phyloP scores from a whole-genome alignment of 2,888 invertebrate genomes.

The Melitaea athalia region DNA sequence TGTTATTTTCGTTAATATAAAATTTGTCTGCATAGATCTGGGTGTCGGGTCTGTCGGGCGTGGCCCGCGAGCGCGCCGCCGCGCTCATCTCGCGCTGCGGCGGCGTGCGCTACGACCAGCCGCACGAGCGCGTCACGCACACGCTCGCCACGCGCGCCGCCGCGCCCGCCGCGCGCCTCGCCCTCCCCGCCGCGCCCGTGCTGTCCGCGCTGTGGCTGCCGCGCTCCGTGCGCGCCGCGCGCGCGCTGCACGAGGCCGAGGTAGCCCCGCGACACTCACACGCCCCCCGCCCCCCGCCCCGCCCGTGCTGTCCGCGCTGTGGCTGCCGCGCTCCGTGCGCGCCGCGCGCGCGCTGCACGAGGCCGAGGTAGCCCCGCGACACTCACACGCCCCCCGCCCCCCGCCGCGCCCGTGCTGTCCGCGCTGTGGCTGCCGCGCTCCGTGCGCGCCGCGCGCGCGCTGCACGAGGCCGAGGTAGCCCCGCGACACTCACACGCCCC shows the following conservation, averaged over 20 bases:
- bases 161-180: slow-evolving; percentile 41
- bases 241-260: slow-evolving; percentile 58
- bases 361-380: slow-evolving; percentile 48
- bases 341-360: slow-evolving; percentile 69
- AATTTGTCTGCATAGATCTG: slow-evolving; percentile 56
- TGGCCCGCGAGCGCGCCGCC: slow-evolving; percentile 63
- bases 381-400: slow-evolving; percentile 47
- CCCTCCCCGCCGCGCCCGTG: slow-evolving; percentile 78
- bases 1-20: no score
- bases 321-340: background rate
- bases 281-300: background rate
- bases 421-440: slow-evolving; percentile 90
- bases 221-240: slow-evolving; percentile 84
- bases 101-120: slow-evolving; percentile 89
- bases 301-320: background rate
- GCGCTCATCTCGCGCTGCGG: slow-evolving; percentile 84
- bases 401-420: slow-evolving; percentile 82
- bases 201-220: slow-evolving; percentile 89
- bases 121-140: slow-evolving; percentile 89
- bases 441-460: slow-evolving; percentile 70
- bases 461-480: slow-evolving; percentile 50
- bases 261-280: slow-evolving; percentile 43
- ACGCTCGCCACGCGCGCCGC: slow-evolving; percentile 79
- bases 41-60: slow-evolving; percentile 65
- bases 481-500: background rate